Conservation (phyloP, 2,797 vertebrate species). For the Anguilla megastoma region DNA sequence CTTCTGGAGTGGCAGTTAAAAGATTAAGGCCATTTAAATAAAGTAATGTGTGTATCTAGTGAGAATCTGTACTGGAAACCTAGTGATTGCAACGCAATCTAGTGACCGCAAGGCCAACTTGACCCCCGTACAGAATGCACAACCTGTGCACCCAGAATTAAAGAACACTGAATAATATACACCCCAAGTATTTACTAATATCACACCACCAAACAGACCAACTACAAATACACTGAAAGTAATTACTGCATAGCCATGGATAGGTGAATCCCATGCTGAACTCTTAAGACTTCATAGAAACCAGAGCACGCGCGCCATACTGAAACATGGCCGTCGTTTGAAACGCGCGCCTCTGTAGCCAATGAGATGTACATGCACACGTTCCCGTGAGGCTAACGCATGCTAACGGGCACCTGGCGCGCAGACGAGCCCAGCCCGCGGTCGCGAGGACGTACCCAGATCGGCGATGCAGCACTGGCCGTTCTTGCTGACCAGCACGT, state of each 20-base stretch:
- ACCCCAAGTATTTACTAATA: not conserved
- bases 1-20: too few relatives aligned
- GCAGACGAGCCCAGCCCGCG: too few relatives aligned
- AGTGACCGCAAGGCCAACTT: not conserved
- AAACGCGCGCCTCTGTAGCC: not conserved
- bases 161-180: too few relatives aligned
- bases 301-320: not conserved
- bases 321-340: not conserved
- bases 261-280: not conserved
- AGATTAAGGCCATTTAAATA: not conserved
- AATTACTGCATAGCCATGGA: not conserved
- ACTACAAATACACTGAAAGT: not conserved
- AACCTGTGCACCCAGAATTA: too few relatives aligned
- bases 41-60: not conserved
- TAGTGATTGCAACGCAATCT: not conserved
- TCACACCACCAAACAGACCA: too few relatives aligned
- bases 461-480: slow-evolving; percentile 98
- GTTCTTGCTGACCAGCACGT: slow-evolving; percentile 94
- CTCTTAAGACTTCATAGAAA: not conserved
- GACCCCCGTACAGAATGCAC: not conserved
- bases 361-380: not conserved
- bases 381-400: too few relatives aligned
- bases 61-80: not conserved
- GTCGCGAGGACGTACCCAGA: slow-evolving; percentile 75
- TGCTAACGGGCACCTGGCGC: too few relatives aligned